phyloP scores from a whole-genome alignment of 2,888 invertebrate genomes.

The Limenitis arthemis region DNA sequence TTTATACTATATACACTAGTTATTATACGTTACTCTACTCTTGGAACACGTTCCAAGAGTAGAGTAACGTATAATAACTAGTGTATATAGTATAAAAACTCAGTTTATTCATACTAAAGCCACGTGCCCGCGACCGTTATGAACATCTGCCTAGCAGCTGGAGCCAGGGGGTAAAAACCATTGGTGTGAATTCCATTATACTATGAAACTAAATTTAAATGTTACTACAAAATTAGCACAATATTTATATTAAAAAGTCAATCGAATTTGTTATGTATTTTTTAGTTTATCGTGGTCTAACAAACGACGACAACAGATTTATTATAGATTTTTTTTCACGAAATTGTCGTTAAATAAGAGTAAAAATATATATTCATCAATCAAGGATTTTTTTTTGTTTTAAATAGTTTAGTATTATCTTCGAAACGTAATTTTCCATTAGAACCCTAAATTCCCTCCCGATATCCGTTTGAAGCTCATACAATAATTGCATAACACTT shows the following conservation, averaged over 20 bases:
- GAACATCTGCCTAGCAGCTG: constrained; percentile 57
- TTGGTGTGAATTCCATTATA: background rate
- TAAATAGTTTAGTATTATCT: background rate
- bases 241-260: too few relatives aligned
- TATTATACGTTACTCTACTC: background rate
- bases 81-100: constrained; percentile 34
- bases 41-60: background rate
- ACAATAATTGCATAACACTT: constrained; percentile 46
- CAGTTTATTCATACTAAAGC: constrained; percentile 26
- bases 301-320: too few relatives aligned
- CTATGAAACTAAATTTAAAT: too few relatives aligned
- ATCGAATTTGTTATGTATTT: too few relatives aligned
- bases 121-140: constrained; percentile 49
- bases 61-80: background rate
- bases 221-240: too few relatives aligned
- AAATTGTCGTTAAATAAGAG: too few relatives aligned
- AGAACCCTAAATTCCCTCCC: constrained; percentile 27
- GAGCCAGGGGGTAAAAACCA: constrained; percentile 32
- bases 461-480: constrained; percentile 32
- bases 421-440: constrained; percentile 3
- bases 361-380: too few relatives aligned
- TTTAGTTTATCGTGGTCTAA: too few relatives aligned
- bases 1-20: constrained; percentile 26
- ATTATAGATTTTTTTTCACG: too few relatives aligned
- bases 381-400: too few relatives aligned